Percentiles rank a stretch among this genome's conserved stretches.
These are phyloP conservation scores for Meteorus sp. DNA, from an alignment of 1,140 invertebrate genomes.

Conservation along the genomic window DNA sequence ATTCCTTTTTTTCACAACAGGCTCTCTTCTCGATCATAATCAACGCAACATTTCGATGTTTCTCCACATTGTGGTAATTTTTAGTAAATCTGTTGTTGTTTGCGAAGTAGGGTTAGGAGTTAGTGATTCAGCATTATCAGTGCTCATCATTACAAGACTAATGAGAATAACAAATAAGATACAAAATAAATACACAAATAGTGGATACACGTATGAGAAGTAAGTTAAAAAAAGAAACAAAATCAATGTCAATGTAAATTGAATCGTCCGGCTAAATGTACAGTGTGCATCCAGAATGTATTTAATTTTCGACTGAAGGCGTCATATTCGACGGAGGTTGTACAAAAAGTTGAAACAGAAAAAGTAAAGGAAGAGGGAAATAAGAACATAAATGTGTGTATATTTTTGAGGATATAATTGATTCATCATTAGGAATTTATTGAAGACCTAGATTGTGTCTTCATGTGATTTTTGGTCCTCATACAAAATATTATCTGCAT, in stretches of 20 bases:
- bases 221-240: too few species aligned
- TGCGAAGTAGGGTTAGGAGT: constrained; percentile 15
- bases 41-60: too few species aligned
- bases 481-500: too few species aligned
- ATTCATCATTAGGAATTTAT: neutral
- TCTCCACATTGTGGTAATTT: too few species aligned
- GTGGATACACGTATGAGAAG: too few species aligned
- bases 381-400: constrained; percentile 7
- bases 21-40: neutral
- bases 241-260: neutral
- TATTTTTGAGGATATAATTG: constrained; percentile 13
- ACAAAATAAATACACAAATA: neutral
- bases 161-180: constrained; percentile 18
- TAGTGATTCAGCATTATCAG: constrained; percentile 34
- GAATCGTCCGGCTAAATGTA: neutral
- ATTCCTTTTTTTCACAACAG: neutral
- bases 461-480: too few species aligned
- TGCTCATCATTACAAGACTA: constrained; percentile 45
- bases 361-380: too few species aligned
- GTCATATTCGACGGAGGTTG: too few species aligned
- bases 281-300: neutral
- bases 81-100: too few species aligned
- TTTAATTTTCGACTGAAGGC: neutral
- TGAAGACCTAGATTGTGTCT: neutral
- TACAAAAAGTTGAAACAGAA: constrained; percentile 16